A percentile compares a stretch with the other conserved stretches of the same genome.
phyloP scores from a whole-genome alignment of 1,140 invertebrate species.

The Chlorops oryzae region DNA sequence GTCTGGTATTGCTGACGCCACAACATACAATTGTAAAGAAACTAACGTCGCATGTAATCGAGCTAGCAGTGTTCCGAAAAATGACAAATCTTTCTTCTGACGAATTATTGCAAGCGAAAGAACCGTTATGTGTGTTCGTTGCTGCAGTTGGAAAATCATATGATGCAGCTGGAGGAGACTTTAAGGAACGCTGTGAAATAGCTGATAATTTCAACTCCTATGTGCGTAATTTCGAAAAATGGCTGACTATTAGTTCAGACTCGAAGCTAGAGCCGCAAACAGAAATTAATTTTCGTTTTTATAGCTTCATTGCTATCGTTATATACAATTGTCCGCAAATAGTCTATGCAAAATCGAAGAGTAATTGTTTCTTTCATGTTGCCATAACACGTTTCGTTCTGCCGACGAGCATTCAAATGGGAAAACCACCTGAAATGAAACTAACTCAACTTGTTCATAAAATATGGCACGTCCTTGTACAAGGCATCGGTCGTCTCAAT shows the following conservation, averaged over 20 bases:
- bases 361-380: slow-evolving; percentile 41
- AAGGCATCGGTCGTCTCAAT: slow-evolving; percentile 36
- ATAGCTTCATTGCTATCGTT: slow-evolving; percentile 42
- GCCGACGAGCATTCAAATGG: slow-evolving; percentile 35
- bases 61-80: slow-evolving; percentile 26
- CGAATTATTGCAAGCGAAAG: slow-evolving; percentile 26
- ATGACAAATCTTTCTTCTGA: slow-evolving; percentile 13
- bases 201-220: slow-evolving; percentile 36
- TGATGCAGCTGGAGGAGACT: slow-evolving; percentile 12
- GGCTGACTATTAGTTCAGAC: slow-evolving; percentile 29
- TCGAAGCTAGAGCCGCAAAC: slow-evolving; percentile 19
- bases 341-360: slow-evolving; percentile 39
- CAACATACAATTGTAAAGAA: slow-evolving; percentile 27
- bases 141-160: slow-evolving; percentile 32
- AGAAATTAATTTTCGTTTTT: slow-evolving; percentile 34
- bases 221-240: slow-evolving; percentile 36
- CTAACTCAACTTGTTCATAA: slow-evolving; percentile 36
- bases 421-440: slow-evolving; percentile 24
- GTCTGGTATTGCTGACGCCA: slow-evolving; percentile 30
- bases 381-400: slow-evolving; percentile 38
- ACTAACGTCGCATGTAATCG: slow-evolving; percentile 19
- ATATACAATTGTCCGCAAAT: slow-evolving; percentile 40
- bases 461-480: slow-evolving; percentile 41
- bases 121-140: slow-evolving; percentile 39
- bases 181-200: slow-evolving; percentile 26